Evolutionary conservation across 2,888 invertebrate genomes (phyloP).

Genomic region (Tachina fera): DNA sequence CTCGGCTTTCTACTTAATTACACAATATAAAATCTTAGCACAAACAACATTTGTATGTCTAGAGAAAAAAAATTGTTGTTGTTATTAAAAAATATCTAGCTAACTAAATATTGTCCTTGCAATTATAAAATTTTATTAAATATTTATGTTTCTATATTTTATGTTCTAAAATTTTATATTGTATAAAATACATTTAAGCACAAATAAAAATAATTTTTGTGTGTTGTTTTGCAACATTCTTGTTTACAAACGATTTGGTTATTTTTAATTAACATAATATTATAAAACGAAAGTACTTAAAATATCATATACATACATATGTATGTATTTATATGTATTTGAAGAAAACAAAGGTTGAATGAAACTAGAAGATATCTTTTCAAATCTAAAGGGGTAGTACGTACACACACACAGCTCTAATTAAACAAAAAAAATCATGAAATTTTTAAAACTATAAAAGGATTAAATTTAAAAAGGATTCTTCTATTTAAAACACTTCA

Average conservation of each 20-base stretch:
- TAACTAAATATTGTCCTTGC: conserved; percentile 57
- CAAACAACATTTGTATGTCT: conserved; percentile 16
- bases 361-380: conserved; percentile 2
- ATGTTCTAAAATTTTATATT: conserved; percentile 51
- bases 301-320: background rate
- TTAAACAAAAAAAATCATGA: background rate
- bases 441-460: conserved; percentile 3
- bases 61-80: background rate
- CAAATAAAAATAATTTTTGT: conserved; percentile 21
- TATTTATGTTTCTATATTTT: no score
- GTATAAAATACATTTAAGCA: conserved; percentile 28
- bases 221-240: conserved; percentile 29
- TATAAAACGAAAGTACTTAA: conserved; percentile 2
- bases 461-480: background rate
- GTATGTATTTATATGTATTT: background rate
- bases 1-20: conserved; percentile 3
- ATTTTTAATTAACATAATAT: conserved; percentile 60
- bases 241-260: conserved; percentile 64
- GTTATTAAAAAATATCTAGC: conserved; percentile 41
- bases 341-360: background rate
- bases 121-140: background rate
- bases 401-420: conserved; percentile 59
- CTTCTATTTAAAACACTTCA: background rate
- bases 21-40: conserved; percentile 60
- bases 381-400: background rate